Conservation (phyloP, 2,797 vertebrate genomes). For the Etheostoma perlongum region DNA sequence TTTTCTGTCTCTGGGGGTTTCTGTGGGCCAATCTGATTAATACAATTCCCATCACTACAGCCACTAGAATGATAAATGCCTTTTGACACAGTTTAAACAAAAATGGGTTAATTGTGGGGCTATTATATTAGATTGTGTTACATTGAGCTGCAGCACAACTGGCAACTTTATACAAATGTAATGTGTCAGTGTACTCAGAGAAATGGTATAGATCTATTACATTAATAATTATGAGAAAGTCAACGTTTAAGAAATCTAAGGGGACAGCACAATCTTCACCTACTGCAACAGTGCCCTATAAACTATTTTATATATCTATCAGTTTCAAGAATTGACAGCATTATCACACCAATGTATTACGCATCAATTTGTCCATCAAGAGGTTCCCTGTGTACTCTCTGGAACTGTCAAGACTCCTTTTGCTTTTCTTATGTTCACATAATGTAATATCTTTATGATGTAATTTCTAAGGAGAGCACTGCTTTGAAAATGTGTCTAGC, state of each 20-base stretch:
- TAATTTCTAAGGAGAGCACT: slow-evolving; percentile 13
- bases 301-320: background rate
- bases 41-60: background rate
- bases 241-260: background rate
- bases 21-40: background rate
- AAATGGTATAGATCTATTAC: background rate
- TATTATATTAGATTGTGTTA: background rate
- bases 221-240: background rate
- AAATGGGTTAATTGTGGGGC: background rate
- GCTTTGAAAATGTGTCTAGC: slow-evolving; percentile 18
- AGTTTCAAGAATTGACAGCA: background rate
- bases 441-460: background rate
- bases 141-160: background rate
- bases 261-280: background rate
- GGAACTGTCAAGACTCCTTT: background rate
- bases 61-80: slow-evolving; percentile 13
- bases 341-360: background rate
- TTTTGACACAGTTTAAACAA: slow-evolving; percentile 7
- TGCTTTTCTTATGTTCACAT: background rate
- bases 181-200: background rate
- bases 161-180: background rate
- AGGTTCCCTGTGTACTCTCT: background rate
- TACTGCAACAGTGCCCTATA: background rate
- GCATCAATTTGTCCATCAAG: slow-evolving; percentile 5
- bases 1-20: too few species aligned